Conservation (phyloP, 2,888 invertebrate genomes). For the Bombyx huttoni region DNA sequence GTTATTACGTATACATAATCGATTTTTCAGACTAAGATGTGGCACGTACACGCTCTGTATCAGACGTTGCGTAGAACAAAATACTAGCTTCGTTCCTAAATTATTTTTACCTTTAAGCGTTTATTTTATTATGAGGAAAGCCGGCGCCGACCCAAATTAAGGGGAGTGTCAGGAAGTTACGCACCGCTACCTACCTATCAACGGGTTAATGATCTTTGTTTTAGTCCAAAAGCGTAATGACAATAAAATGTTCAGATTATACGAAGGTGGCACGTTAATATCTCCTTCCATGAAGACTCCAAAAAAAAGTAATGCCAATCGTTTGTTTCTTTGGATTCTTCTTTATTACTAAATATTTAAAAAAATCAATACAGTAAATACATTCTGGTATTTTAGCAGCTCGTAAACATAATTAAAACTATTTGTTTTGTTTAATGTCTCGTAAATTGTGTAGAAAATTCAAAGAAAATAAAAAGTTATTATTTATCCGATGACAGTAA, state of each 20-base stretch:
- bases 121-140: not conserved
- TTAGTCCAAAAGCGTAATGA: constrained; percentile 8
- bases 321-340: no score
- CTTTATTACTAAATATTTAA: no score
- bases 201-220: constrained; percentile 13
- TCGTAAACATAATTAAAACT: no score
- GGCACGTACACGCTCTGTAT: not conserved
- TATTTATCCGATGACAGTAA: no score
- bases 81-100: not conserved
- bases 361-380: no score
- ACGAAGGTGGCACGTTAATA: not conserved
- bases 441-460: no score
- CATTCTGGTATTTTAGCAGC: no score
- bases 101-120: not conserved
- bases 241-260: constrained; percentile 8
- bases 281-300: not conserved
- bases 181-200: constrained; percentile 7
- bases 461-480: no score
- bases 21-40: not conserved
- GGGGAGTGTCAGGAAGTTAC: constrained; percentile 2
- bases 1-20: not conserved
- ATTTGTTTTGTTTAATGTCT: no score
- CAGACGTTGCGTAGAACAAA: not conserved
- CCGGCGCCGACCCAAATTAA: not conserved
- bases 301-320: not conserved